A percentile compares a stretch with the other conserved stretches of the same genome.
Evolutionary conservation across 2,113 vertebrate genomes (phyloP).

Genomic region (Amblyopsis rosae): DNA sequence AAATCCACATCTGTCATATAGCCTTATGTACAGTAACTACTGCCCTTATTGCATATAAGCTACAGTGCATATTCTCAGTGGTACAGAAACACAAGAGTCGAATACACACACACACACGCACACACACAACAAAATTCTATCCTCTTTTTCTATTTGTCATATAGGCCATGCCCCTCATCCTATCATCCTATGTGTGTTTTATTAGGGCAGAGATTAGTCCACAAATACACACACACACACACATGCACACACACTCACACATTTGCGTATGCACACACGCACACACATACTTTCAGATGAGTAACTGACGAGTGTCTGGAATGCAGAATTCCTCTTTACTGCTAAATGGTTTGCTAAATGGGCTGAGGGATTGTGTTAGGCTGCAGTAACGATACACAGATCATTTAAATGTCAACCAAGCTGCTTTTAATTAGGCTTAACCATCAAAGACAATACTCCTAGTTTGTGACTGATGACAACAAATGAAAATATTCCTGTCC

Average conservation of each 20-base stretch:
- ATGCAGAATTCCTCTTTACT: slow-evolving; percentile 35
- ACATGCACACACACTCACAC: slow-evolving; percentile 1
- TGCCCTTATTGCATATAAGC: slow-evolving; percentile 32
- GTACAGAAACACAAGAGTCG: slow-evolving; percentile 35
- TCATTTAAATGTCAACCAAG: slow-evolving; percentile 34
- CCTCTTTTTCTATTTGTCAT: background rate
- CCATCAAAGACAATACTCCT: slow-evolving; percentile 19
- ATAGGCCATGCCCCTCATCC: background rate
- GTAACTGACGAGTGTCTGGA: slow-evolving; percentile 31
- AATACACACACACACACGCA: slow-evolving; percentile 5
- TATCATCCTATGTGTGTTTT: background rate
- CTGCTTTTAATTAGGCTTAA: slow-evolving; percentile 22
- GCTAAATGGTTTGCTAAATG: slow-evolving; percentile 30
- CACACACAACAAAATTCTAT: background rate
- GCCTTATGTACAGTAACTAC: slow-evolving; percentile 3
- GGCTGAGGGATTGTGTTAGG: slow-evolving; percentile 24
- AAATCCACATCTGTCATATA: slow-evolving; percentile 27
- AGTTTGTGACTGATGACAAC: slow-evolving; percentile 13
- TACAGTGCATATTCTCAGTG: slow-evolving; percentile 38
- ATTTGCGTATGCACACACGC: background rate
- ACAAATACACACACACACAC: background rate
- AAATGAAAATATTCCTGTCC: slow-evolving; percentile 8
- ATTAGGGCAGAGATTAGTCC: background rate
- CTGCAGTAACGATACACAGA: slow-evolving; percentile 25
- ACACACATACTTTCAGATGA: slow-evolving; percentile 24